Evolutionary conservation across 2,888 invertebrate species (phyloP), one percentile per base, ranked within the genome.

Genomic region (Erebia aethiops): DNA sequence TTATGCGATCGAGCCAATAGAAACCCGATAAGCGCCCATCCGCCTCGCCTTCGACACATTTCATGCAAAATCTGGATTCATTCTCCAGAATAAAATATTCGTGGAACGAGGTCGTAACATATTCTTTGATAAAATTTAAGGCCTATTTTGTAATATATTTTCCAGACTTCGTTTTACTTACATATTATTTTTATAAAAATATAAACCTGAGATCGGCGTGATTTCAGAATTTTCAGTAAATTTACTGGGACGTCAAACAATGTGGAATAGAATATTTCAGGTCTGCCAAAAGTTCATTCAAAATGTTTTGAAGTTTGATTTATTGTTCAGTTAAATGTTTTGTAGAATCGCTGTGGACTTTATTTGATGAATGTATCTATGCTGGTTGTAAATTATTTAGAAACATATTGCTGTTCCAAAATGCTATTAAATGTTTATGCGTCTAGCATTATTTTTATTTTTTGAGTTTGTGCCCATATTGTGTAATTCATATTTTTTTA

Each of bases 31-130:
- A 75, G 72, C 71, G 74, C 69, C 69, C 51, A 60, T 57, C 57
- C 57, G 18, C 74, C 58, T 66, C 62, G 64, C 71, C 68, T 67
- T 49, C 57, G 70, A 69, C 67, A 71, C 69, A 71, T 74, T 73
- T 67, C 71, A 74, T 74, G 63, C 71, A 76, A 76, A 71, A 72
- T 71, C 76, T 74, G 67, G 63, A 71, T 74, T 72, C 66, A 65
- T 71, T 70, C 56, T 67, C 26, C 43, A 26, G 57, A 57, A 66
- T 57, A 46, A 46, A 67, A 49, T 58, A 56, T 56, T 65, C 21
- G 43, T 11, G 7, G 16, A 18, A 43, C 14, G 56, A 18, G 10
- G 18, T 43, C 49, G 46, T 26, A 49, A 26, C 46, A 63, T 64
- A 54, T 63, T 63, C 63, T 63, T 51, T 9, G 51, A 51, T 14